A percentile compares a stretch with the other conserved stretches of the same genome.
phyloP scores from a whole-genome alignment of 1,140 invertebrate species.

The Microplitis demolitor region DNA sequence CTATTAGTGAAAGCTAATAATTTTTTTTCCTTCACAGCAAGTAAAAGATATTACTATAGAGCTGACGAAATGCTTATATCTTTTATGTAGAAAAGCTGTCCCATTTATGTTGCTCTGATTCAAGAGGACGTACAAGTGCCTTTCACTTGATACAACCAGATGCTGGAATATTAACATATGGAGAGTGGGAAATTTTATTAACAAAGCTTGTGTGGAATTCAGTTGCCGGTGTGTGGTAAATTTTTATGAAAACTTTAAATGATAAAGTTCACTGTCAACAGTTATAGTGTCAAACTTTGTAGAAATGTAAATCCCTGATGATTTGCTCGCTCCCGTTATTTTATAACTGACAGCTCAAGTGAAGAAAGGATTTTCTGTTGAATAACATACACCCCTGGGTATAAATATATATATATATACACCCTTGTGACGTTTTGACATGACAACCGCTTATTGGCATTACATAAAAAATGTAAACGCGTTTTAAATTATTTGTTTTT shows the following conservation, averaged over 20 bases:
- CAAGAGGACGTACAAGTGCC: no score
- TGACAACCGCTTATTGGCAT: conserved; percentile 6
- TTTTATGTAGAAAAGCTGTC: no score
- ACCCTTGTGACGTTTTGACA: neutral
- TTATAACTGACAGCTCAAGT: conserved; percentile 1
- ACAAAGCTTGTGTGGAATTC: no score
- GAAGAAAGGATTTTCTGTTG: conserved; percentile 15
- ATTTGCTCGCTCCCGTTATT: neutral
- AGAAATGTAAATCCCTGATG: conserved; percentile 10
- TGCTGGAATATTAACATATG: no score
- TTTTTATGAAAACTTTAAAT: neutral
- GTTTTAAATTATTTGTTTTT: no score
- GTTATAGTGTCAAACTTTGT: neutral
- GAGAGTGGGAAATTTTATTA: no score
- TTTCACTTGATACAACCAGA: no score
- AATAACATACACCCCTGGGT: neutral
- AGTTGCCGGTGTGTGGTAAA: no score
- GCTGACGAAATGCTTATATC: no score
- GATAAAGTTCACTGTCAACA: neutral
- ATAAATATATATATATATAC: neutral
- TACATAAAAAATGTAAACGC: neutral
- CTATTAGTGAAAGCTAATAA: neutral
- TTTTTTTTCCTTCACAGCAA: no score
- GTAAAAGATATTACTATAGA: no score
- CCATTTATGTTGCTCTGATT: no score